Evolutionary conservation across 1,140 invertebrate genomes (phyloP), one percentile per base, ranked within the genome.

Genomic region (Trinorchestia longiramus): DNA sequence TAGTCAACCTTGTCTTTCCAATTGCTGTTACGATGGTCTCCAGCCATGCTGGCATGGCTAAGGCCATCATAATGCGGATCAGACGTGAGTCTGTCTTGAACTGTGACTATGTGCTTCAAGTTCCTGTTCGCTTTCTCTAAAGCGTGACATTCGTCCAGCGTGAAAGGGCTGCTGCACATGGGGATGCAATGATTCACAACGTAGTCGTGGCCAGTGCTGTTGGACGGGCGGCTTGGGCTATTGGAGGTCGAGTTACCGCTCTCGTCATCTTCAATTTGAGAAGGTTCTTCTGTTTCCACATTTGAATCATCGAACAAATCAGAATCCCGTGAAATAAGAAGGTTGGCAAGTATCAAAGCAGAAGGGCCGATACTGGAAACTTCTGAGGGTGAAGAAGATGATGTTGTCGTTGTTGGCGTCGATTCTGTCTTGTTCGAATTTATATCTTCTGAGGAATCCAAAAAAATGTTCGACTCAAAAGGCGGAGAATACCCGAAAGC

Each of bases 401-500:
- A n/a, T n/a, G n/a, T 77, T 42, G n/a, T 36, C 88, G 88, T 90
- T 90, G 88, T 43, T 17, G 36, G 41, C 43, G 88, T 90, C 28
- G 62, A 77, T 15, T 90, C 88, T 42, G 88, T 19, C 43, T 90
- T 90, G 43, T 36, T 4, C 15, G 88, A 90, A 42, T 90, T 43
- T 3, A 3, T 42, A 36, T 90, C 88, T 43, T 43, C 88, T 36
- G 62, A 36, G 43, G 88, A 36, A 90, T 94, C 92, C 36, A 45
- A 45, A 43, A 45, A 0, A 40, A 94, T n/a, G 92, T 94, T 94
- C 8, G 92, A 94, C 43, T 94, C 92, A 94, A 94, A 94, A n/a
- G 92, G 43, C 3, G 92, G 92, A 45, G 92, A 43, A 40, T 45
- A 94, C 36, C 92, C 92, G 40, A 94, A 47, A 45, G 92, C 43